Evolutionary conservation across 1,140 invertebrate species (phyloP).

Genomic region (Heliconius hermathena): DNA sequence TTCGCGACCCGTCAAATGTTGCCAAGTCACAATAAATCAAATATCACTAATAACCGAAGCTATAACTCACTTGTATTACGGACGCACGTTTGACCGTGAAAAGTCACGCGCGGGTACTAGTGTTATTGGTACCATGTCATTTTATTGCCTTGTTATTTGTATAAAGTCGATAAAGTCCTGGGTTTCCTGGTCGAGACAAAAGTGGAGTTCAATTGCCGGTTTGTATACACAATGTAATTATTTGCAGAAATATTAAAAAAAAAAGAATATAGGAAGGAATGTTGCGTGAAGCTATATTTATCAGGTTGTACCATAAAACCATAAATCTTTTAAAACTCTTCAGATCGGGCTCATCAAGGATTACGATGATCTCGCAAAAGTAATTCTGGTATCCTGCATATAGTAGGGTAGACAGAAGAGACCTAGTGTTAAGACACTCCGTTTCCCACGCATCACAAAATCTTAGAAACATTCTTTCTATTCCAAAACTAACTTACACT

Average conservation of each 20-base stretch:
- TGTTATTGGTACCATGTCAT: neutral
- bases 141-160: neutral
- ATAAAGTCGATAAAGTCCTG: neutral
- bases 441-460: no score
- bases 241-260: no score
- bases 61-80: neutral
- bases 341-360: no score
- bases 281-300: no score
- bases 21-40: slow-evolving; percentile 19
- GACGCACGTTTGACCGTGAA: slow-evolving; percentile 15
- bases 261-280: no score
- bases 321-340: no score
- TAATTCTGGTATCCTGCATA: no score
- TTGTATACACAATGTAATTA: neutral
- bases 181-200: neutral
- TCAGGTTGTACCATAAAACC: no score
- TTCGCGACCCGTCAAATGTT: slow-evolving; percentile 5
- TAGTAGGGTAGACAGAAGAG: no score
- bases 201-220: neutral
- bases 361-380: no score
- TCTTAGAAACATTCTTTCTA: no score
- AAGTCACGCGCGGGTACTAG: slow-evolving; percentile 13
- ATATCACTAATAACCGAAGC: slow-evolving; percentile 14
- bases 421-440: no score
- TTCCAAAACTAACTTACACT: neutral